Evolutionary conservation across 2,888 invertebrate genomes (phyloP).

Genomic region (Chromoteleia sp.): DNA sequence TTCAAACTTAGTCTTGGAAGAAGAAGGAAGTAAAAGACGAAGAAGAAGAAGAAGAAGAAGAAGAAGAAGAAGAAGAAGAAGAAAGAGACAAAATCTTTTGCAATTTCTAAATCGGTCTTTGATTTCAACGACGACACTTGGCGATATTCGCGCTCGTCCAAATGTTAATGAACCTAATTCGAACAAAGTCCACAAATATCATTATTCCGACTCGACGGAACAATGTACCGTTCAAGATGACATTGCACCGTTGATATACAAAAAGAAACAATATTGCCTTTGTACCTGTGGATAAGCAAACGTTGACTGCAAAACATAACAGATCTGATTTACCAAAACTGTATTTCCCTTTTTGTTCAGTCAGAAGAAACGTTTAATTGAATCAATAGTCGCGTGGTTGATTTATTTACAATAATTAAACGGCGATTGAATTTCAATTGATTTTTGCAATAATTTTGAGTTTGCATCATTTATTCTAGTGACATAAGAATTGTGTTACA

Average conservation of each 20-base stretch:
- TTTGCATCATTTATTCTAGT: no score
- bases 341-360: no score
- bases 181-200: slow-evolving; percentile 53
- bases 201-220: slow-evolving; percentile 12
- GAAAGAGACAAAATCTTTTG: no score
- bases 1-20: no score
- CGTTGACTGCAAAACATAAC: slow-evolving; percentile 6
- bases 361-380: not conserved
- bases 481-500: no score
- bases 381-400: no score
- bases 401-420: no score
- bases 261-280: slow-evolving; percentile 9
- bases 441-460: no score
- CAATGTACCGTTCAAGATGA: slow-evolving; percentile 24
- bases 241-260: not conserved
- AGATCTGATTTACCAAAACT: not conserved
- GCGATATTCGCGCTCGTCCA: slow-evolving; percentile 11
- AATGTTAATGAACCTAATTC: slow-evolving; percentile 55
- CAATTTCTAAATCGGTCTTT: not conserved
- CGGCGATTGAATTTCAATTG: no score
- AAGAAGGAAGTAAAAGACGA: no score
- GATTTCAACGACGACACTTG: not conserved
- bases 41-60: no score
- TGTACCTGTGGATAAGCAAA: not conserved
- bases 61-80: no score